A percentile compares a stretch with the other conserved stretches of the same genome.
Evolutionary conservation across 1,140 invertebrate species (phyloP).

Genomic region (Oryctes rhinoceros): DNA sequence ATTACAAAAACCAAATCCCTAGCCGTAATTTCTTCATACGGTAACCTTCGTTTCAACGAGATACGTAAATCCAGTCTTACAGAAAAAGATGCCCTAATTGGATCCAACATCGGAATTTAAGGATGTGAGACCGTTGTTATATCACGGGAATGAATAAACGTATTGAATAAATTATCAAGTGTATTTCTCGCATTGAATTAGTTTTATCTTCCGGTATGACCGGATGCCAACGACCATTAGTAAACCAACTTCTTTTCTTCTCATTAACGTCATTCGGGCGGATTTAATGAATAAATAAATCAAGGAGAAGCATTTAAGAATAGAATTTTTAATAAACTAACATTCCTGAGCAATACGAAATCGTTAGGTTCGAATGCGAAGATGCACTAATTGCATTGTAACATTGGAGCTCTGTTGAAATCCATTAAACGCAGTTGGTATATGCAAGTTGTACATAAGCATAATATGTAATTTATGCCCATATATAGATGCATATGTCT

Average conservation of each 20-base stretch:
- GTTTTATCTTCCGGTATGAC: conserved; percentile 25
- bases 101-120: not conserved
- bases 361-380: not conserved
- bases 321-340: not conserved
- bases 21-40: not conserved
- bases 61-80: not conserved
- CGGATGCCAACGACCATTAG: conserved; percentile 9
- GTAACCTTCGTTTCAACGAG: not conserved
- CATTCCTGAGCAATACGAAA: conserved; percentile 6
- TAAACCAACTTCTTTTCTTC: conserved; percentile 18
- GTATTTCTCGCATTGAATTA: conserved; percentile 9
- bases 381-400: conserved; percentile 15
- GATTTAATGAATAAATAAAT: conserved; percentile 29
- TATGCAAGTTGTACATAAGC: not conserved
- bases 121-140: not conserved
- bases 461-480: conserved; percentile 11
- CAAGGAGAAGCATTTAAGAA: not conserved
- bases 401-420: not conserved
- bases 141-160: conserved; percentile 18
- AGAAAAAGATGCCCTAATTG: conserved; percentile 19
- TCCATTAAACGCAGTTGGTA: not conserved
- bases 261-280: not conserved
- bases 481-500: not conserved
- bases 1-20: too few species aligned
- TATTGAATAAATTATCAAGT: conserved; percentile 34